A percentile compares a stretch with the other conserved stretches of the same genome.
Evolutionary conservation across 1,140 invertebrate species (phyloP).

Genomic region (Drosophila bocqueti): DNA sequence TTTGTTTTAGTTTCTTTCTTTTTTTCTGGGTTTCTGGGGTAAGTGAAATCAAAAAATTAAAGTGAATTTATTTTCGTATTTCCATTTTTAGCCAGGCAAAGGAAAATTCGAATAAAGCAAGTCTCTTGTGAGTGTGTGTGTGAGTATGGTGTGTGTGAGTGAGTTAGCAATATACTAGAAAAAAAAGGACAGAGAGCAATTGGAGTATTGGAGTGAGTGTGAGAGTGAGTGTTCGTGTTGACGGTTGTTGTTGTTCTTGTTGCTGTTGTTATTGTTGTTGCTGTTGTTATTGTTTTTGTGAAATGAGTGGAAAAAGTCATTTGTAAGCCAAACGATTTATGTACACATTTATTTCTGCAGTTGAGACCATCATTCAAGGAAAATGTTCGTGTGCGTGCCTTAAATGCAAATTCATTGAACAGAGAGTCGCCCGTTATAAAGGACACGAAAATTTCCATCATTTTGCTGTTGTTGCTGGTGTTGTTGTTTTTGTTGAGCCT

Average conservation of each 20-base stretch:
- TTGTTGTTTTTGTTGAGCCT: slow-evolving; percentile 16
- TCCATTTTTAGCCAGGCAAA: slow-evolving; percentile 59
- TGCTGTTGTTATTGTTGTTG: slow-evolving; percentile 26
- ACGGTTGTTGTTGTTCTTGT: slow-evolving; percentile 38
- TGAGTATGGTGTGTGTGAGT: slow-evolving; percentile 22
- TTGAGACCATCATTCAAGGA: slow-evolving; percentile 84
- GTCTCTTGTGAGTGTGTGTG: slow-evolving; percentile 27
- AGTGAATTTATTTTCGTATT: slow-evolving; percentile 85
- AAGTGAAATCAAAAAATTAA: slow-evolving; percentile 85
- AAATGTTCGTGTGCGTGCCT: slow-evolving; percentile 78
- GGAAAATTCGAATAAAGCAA: slow-evolving; percentile 62
- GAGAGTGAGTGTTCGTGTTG: slow-evolving; percentile 40
- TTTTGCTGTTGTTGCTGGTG: slow-evolving; percentile 25
- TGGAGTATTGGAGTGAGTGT: slow-evolving; percentile 35
- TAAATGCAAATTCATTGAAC: slow-evolving; percentile 83
- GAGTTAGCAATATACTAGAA: slow-evolving; percentile 51
- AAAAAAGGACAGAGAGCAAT: slow-evolving; percentile 56
- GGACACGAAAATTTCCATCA: slow-evolving; percentile 73
- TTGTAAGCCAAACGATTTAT: slow-evolving; percentile 81
- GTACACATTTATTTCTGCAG: slow-evolving; percentile 79
- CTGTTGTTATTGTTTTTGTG: slow-evolving; percentile 63
- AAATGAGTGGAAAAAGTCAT: slow-evolving; percentile 82
- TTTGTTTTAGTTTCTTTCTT: background rate
- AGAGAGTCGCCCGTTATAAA: slow-evolving; percentile 66
- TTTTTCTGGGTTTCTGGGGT: slow-evolving; percentile 25